Evolutionary conservation across 2,113 vertebrate genomes (phyloP).

Genomic region (Etheostoma spectabile): DNA sequence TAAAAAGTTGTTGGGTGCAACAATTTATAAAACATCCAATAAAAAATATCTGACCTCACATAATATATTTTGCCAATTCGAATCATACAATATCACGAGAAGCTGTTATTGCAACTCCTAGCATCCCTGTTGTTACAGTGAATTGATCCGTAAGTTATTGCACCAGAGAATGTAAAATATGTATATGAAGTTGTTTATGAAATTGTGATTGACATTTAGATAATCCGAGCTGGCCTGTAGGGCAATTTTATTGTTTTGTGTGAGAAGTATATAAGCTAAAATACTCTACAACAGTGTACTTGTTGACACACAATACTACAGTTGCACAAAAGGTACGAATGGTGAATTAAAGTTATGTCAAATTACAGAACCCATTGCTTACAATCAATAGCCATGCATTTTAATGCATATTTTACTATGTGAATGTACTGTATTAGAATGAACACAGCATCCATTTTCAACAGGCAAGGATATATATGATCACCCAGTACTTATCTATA

Average conservation of each 20-base stretch:
- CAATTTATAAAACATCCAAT: not conserved
- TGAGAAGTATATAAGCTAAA: not conserved
- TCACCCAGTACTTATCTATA: constrained; percentile 48
- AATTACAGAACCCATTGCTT: not conserved
- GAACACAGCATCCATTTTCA: constrained; percentile 42
- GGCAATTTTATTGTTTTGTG: not conserved
- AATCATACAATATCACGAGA: not conserved
- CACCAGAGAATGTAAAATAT: not conserved
- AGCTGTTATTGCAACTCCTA: not conserved
- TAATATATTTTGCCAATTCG: not conserved
- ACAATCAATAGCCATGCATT: constrained; percentile 23
- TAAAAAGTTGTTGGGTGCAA: not conserved
- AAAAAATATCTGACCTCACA: not conserved
- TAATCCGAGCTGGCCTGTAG: not conserved
- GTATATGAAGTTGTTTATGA: not conserved
- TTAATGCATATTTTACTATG: not conserved
- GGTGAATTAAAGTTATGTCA: not conserved
- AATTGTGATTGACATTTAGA: not conserved
- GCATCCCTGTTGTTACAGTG: no score
- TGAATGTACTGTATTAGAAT: constrained; percentile 21
- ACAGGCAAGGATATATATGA: constrained; percentile 63
- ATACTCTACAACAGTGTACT: not conserved
- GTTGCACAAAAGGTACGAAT: not conserved
- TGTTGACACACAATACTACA: not conserved
- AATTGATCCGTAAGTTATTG: not conserved